Conservation (phyloP, 1,140 invertebrate genomes). For the Listronotus bonariensis region DNA sequence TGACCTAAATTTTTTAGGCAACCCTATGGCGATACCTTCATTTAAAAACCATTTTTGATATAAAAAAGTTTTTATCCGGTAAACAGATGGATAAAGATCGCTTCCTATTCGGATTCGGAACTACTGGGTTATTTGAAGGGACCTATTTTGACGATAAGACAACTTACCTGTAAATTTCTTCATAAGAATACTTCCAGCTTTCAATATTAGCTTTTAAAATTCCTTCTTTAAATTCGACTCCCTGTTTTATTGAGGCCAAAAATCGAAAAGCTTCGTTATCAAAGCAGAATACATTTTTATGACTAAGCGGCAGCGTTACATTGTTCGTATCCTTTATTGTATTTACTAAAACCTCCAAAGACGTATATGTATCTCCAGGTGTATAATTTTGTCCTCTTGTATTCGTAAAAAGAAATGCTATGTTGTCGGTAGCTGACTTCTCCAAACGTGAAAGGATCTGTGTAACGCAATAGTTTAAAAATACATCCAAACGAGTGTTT, state of each 20-base stretch:
- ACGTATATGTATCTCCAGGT: slow-evolving; percentile 42
- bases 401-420: slow-evolving; percentile 44
- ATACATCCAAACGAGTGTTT: slow-evolving; percentile 35
- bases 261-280: slow-evolving; percentile 50
- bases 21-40: too few relatives aligned
- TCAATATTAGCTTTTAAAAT: slow-evolving; percentile 32
- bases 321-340: slow-evolving; percentile 36
- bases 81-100: too few relatives aligned
- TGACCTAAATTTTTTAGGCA: too few relatives aligned
- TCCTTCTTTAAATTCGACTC: slow-evolving; percentile 31
- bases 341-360: slow-evolving; percentile 31
- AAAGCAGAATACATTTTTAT: slow-evolving; percentile 46
- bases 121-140: too few relatives aligned
- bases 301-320: slow-evolving; percentile 34
- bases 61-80: too few relatives aligned
- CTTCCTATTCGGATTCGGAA: too few relatives aligned
- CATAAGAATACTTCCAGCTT: slow-evolving; percentile 46
- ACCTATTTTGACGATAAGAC: too few relatives aligned
- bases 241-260: slow-evolving; percentile 39
- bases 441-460: slow-evolving; percentile 47
- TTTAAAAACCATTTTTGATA: too few relatives aligned
- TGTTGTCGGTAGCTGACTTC: slow-evolving; percentile 42
- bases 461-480: slow-evolving; percentile 47
- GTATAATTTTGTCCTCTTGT: slow-evolving; percentile 38
- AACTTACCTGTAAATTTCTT: slow-evolving; percentile 19